Base-by-base conservation (phyloP, 2,113 vertebrate species). In the Delphinus delphis region DNA sequence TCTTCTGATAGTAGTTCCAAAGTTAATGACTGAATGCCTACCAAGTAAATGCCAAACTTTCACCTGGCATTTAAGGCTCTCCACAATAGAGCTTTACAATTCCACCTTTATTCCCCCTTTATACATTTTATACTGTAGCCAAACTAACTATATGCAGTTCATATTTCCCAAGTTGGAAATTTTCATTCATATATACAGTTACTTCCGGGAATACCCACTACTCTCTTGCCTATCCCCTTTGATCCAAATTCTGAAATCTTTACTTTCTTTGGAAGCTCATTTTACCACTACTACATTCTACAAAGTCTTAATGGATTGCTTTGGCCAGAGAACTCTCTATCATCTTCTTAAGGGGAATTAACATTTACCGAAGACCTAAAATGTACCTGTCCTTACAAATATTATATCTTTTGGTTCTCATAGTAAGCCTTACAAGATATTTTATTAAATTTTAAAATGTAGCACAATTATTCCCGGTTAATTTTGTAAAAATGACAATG, bases 401-500 rank as follows among this genome's bases (percentile, higher is more conserved):
- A 96, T 3, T 50, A 1, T 14, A 41, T 65, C 28, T 67, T 70
- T 96, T 82, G 83, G 63, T 76, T 28, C 63, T 96, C 79, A 79
- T 0, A 62, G 2, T 87, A 88, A 77, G 33, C 83, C 68, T 95
- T 70, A 58, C 0, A 88, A 20, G 31, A 41, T 55, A 96, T 44
- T 67, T 95, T 88, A 68, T 9, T 88, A 70, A 93, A 84, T 53
- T 68, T 44, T 62, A 4, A 41, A 86, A 58, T 36, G 18, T 26
- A 83, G 38, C 20, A 89, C 11, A 82, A 67, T 71, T 44, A 96
- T 63, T 83, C 28, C 26, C 65, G 55, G 8, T 26, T 96, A 96
- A 89, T 74, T 95, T 65, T 88, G 3, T 91, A 86, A 95, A 96
- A 95, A 67, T n/a, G 58, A 67, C 13, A 90, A 88, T 5, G 5